A percentile compares a stretch with the other conserved stretches of the same genome.
Conservation (phyloP, 2,888 invertebrate genomes). For the Agonopterix alstromeriana region DNA sequence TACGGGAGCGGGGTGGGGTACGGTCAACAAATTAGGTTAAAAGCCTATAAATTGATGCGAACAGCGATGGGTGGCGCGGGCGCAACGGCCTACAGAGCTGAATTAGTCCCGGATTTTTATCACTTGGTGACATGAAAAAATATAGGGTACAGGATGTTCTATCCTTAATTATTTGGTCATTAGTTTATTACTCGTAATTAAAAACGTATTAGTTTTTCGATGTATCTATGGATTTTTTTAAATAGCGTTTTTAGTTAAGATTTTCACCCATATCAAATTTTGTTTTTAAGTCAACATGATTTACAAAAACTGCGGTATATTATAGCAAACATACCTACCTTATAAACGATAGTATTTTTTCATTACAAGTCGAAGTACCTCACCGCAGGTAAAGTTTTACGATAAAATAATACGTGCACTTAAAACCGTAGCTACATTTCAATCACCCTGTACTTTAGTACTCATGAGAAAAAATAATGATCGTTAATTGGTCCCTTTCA, state of each 20-base stretch:
- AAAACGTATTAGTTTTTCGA: no score
- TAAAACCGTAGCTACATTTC: conserved; percentile 1
- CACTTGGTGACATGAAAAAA: conserved; percentile 66
- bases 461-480: conserved; percentile 70
- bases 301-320: no score
- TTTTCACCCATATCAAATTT: no score
- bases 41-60: conserved; percentile 73
- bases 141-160: conserved; percentile 46
- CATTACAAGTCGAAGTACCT: no score
- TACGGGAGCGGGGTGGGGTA: conserved; percentile 19
- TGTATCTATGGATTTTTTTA: no score
- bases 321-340: no score
- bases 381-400: not conserved
- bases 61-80: conserved; percentile 67
- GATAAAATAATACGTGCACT: conserved; percentile 4
- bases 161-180: not conserved
- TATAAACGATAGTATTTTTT: no score
- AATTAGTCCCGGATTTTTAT: conserved; percentile 71
- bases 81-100: conserved; percentile 52
- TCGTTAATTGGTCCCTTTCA: conserved; percentile 75
- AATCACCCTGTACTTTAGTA: conserved; percentile 49
- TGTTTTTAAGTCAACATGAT: no score
- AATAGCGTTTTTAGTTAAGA: no score
- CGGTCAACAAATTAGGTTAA: conserved; percentile 71
- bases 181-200: not conserved